Conservation (phyloP, 2,888 invertebrate species). For the Dryococelus australis region DNA sequence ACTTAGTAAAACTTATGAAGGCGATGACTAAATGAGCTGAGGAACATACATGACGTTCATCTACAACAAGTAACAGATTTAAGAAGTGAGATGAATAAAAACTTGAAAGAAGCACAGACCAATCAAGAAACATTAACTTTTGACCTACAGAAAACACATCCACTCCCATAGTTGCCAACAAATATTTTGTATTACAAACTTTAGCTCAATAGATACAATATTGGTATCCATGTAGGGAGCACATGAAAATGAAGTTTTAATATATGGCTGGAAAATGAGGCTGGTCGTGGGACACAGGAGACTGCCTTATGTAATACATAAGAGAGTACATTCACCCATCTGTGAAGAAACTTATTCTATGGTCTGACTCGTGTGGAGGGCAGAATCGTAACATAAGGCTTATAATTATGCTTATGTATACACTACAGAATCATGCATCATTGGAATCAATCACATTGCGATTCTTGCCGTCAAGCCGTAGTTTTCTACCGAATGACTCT, state of each 20-base stretch:
- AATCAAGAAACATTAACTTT: neutral
- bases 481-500: neutral
- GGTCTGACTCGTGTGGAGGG: neutral
- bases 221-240: neutral
- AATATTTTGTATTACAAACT: neutral
- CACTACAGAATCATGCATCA: neutral
- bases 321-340: neutral
- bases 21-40: neutral
- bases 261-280: neutral
- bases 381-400: neutral
- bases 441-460: neutral
- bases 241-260: neutral
- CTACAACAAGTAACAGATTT: neutral
- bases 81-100: neutral
- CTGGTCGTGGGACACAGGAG: neutral
- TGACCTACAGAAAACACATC: neutral
- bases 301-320: neutral
- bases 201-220: neutral
- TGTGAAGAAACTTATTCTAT: neutral
- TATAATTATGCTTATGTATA: neutral
- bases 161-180: conserved; percentile 7
- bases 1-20: conserved; percentile 9
- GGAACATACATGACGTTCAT: neutral
- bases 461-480: neutral
- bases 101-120: neutral